Base-by-base conservation (phyloP, 37 sponge, comb jelly and placozoan genomes). In the Spongia lamella region DNA sequence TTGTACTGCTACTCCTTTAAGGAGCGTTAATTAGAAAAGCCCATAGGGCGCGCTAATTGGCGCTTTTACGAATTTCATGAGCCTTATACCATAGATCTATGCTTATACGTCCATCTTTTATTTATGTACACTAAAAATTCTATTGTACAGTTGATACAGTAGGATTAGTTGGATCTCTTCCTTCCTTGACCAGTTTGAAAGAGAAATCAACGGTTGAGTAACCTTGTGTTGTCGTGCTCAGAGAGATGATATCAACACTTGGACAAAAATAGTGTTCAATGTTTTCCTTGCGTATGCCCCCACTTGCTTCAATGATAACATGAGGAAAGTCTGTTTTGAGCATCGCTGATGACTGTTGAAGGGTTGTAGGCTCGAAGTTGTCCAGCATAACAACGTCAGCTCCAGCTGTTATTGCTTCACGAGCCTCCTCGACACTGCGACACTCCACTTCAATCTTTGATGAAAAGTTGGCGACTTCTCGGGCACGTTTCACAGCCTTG, bases 391-490 rank as follows among this genome's bases (percentile, higher is more conserved):
- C 83, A 19, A 96, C 69, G 47, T 96, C 97, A 57, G 97, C 97
- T 56, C 97, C 91, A 33, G 77, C 51, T 24, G 1, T 27, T n/a
- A 78, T 84, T 1, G 97, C 93, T 61, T 93, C 93, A 36, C 56
- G 31, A 16, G 88, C 97, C 72, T 96, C 97, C 32, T 36, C 83
- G 2, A 96, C 21, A 29, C 70, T 74, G 24, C 97, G 78, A 73
- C 97, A 96, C 78, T 96, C 97, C 24, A 96, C 97, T 38, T 96
- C 97, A 14, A 96, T 96, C 80, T 96, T 96, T 53, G 82, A 66
- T 17, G 92, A 83, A 51, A 96, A 96, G 5, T 94, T 94, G 38
- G 81, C 88, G 1, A 84, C 90, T 60, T 75, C 67, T 19, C 97
- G 63, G 1, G 97, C 94, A 37, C 64, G 76, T n/a, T 74, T 19